Base-by-base conservation (phyloP, 2,797 vertebrate species). In the Myotis findleyi region DNA sequence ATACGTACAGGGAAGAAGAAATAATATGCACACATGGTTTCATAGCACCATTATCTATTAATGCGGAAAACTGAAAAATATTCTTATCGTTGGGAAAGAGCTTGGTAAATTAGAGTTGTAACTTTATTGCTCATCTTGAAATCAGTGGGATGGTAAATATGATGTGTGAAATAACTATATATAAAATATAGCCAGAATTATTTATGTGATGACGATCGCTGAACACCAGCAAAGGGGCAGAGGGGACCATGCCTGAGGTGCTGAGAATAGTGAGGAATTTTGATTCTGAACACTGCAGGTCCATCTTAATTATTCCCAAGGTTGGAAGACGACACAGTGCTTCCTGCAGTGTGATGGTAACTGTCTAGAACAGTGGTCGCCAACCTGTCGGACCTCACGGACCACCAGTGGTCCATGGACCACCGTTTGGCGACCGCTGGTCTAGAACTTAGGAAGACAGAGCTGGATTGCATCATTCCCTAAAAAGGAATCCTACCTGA, bases 1-100 rank as follows among this genome's bases (percentile, higher is more conserved):
- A 6, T 5, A 27, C 0, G 0, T 27, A 2, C 7, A 55, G 38
- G 3, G 44, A 69, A 30, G 72, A 55, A 47, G 47, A 36, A 49
- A 7, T 20, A 9, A 25, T 10, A 14, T 0, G 18, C 10, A 2
- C 18, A 12, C 0, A 0, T 14, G 23, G 4, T 69, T 25, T 68
- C 81, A 51, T 2, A 66, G 55, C 33, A 33, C 49, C 36, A 3
- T n/a, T 14, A 4, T 9, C 51, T 30, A 6, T 41, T 8, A 11
- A 14, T 2, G 0, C 30, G 20, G 14, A 20, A 55, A 33, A 14
- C 4, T 2, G 21, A 0, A 85, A n/a, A 20, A 10, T 20, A 5
- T 2, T 25, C 5, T 4, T 2, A 0, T 9, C 1, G 1, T 4
- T 49, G 55, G 68, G 36, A 18, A 68, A 44, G 59, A 23, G 53